A percentile compares a stretch with the other conserved stretches of the same genome.
phyloP scores from a whole-genome alignment of 2,113 vertebrate genomes.

The Heterotilapia buettikoferi region DNA sequence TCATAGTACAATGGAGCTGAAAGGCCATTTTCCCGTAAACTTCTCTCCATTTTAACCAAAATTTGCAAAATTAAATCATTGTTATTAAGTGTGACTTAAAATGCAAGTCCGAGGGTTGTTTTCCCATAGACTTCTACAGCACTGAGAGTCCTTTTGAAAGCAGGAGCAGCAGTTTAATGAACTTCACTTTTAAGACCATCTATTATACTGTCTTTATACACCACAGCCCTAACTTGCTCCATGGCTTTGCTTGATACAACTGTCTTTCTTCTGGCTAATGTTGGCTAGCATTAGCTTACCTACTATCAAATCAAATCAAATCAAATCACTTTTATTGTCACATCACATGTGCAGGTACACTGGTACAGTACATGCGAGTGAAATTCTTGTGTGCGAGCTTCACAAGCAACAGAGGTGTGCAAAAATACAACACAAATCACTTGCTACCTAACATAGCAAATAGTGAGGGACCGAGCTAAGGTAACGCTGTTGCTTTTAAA shows the following conservation, averaged over 20 bases:
- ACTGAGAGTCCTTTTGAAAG: background rate
- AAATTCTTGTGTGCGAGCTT: too few species aligned
- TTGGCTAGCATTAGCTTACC: background rate
- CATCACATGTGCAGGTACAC: too few species aligned
- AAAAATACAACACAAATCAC: background rate
- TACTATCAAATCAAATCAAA: too few species aligned
- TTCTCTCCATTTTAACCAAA: background rate
- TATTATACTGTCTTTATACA: fast-evolving
- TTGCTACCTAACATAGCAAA: background rate
- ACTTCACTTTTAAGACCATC: background rate
- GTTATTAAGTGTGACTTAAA: background rate
- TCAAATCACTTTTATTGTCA: too few species aligned
- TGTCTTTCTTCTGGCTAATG: background rate
- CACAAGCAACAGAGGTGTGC: too few species aligned
- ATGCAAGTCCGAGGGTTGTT: background rate
- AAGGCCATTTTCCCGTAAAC: background rate
- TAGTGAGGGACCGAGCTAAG: background rate
- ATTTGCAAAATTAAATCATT: background rate
- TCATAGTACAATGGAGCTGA: background rate
- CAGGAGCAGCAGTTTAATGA: background rate
- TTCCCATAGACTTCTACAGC: background rate
- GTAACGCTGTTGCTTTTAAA: background rate
- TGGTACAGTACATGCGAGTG: too few species aligned
- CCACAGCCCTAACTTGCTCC: background rate
- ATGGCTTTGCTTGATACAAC: background rate